Base-by-base conservation (phyloP, 2,888 invertebrate species). In the Polydrusus tereticollis region DNA sequence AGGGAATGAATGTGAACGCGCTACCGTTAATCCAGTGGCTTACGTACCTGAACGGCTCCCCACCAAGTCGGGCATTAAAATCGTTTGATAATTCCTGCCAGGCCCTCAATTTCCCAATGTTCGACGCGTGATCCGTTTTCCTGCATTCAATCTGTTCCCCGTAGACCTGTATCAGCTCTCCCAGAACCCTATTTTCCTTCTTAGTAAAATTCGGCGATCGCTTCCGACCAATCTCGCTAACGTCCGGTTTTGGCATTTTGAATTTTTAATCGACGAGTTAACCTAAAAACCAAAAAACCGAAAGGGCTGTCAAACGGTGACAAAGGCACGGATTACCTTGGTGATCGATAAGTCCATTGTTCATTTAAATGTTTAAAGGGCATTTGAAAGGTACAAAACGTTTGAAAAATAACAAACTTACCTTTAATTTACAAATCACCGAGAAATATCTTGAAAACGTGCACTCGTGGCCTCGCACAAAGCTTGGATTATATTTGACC, bases 61-160 rank as follows among this genome's bases (percentile, higher is more conserved):
- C 64, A 14, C 71, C 71, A 12, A 62, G 20, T 6, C 45, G 55
- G 14, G 33, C 47, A 63, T 72, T 72, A 63, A 72, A 72, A 36
- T 72, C 72, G 6, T 63, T 67, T 21, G 72, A 45, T 43, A 72
- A 55, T 14, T 67, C 72, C 8, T 67, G 52, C 72, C 72, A 72
- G 7, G 72, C 72, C 55, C 67, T 38, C n/a, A 10, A 60, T 63
- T 72, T 72, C 16, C 33, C 52, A 0, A 63, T 23, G 18, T 55
- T 72, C 14, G 72, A 43, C 7, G 45, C 63, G n/a, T 66, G 57
- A 16, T 62, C 66, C 21, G 62, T 67, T 26, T 62, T 55, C 33
- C 63, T 72, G 20, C 41, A 21, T 29, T 72, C 59, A 43, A 72
- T 67, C 23, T 59, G 59, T 14, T 58, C 60, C 36, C 43, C 62